Conservation (phyloP, 1,140 invertebrate species). For the Ips nitidus region DNA sequence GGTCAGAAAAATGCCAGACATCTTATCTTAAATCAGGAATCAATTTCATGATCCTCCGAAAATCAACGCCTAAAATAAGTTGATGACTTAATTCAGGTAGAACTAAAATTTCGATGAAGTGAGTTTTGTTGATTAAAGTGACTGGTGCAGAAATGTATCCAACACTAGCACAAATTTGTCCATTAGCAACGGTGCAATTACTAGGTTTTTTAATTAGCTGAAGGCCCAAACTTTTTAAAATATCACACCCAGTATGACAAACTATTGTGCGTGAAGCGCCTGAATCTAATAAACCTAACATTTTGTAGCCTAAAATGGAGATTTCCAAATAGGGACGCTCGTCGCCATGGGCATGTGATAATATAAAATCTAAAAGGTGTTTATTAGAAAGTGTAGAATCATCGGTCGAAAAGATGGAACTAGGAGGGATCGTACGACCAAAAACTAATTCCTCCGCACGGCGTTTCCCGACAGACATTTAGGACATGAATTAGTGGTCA, state of each 20-base stretch:
- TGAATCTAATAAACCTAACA: too few species aligned
- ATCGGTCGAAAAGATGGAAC: too few species aligned
- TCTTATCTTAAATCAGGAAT: slow-evolving; percentile 35
- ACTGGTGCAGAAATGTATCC: slow-evolving; percentile 23
- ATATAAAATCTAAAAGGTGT: slow-evolving; percentile 6
- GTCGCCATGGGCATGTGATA: slow-evolving; percentile 3
- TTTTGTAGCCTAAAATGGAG: too few species aligned
- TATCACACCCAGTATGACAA: too few species aligned
- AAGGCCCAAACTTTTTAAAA: too few species aligned
- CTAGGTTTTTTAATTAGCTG: too few species aligned
- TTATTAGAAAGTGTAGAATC: too few species aligned
- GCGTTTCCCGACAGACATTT: slow-evolving; percentile 22
- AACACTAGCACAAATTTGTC: slow-evolving; percentile 27
- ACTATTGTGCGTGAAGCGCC: too few species aligned
- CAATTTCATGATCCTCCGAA: slow-evolving; percentile 38
- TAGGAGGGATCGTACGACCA: not conserved
- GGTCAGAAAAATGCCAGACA: slow-evolving; percentile 33
- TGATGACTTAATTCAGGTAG: slow-evolving; percentile 26
- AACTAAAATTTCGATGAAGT: slow-evolving; percentile 30
- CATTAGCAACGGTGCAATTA: too few species aligned
- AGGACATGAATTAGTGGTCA: not conserved
- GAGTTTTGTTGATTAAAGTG: slow-evolving; percentile 7
- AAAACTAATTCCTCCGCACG: not conserved
- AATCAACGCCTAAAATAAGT: slow-evolving; percentile 37
- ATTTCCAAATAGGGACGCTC: slow-evolving; percentile 26